Evolutionary conservation across 2,113 vertebrate genomes (phyloP), one percentile per base, ranked within the genome.

Genomic region (Lepisosteus oculatus): DNA sequence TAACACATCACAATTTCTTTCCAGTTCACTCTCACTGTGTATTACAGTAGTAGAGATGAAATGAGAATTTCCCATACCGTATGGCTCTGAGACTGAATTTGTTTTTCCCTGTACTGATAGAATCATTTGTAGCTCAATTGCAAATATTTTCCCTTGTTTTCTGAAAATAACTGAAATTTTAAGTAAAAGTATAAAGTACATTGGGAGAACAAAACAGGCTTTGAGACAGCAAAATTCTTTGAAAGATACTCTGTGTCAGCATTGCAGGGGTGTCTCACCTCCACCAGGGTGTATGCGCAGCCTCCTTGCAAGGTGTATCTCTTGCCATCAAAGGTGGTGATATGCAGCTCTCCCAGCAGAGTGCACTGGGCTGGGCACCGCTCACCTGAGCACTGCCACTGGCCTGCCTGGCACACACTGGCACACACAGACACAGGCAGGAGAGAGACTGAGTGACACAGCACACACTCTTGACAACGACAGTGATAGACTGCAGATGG

Each of bases 251-350:
- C 29, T 29, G 29, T 29, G 29, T 29, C 11, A 13, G 56, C 51
- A 29, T 43, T 42, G 15, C 14, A 6, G 6, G 43, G 4, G n/a
- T 42, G 13, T 68, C 88, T 87, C 76, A 97, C 95, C 94, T 96
- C 93, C 68, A 95, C 88, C 64, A 90, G 87, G 8, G 62, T 85
- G 75, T 94, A 93, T 4, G 80, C 70, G 67, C 95, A 96, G 65
- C 71, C 0, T 0, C 93, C 85, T 0, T 73, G 83, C 41, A 95
- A 89, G 2, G 88, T 89, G 78, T 93, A 98, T 76, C 87, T 87
- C 77, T 88, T 94, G 78, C 85, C 85, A 73, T 97, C 96, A 8
- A 97, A 97, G 41, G 95, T 97, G 78, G 88, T 62, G 55, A 94
- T 91, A 74, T 97, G 95, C 2, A 88, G 79, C 0, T 88, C 87